Percentiles rank a stretch among this genome's conserved stretches.
Conservation (phyloP, 2,888 invertebrate species). For the Amorpha juglandis region DNA sequence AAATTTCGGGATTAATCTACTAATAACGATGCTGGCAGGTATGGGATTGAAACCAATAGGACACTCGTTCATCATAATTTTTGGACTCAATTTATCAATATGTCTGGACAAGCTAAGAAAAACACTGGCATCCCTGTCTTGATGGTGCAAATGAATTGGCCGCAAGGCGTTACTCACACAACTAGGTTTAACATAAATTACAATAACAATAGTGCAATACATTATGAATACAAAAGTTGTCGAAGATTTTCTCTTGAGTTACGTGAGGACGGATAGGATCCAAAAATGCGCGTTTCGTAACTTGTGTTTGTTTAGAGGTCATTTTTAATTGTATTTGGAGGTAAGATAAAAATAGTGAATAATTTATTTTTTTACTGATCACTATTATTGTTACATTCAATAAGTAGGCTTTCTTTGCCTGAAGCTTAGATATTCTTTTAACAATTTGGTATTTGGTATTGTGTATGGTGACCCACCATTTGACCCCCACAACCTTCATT, state of each 20-base stretch:
- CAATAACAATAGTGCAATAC: constrained; percentile 38
- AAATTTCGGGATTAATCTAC: too few relatives aligned
- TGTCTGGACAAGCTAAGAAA: neutral
- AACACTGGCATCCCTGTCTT: neutral
- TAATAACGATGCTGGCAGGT: too few relatives aligned
- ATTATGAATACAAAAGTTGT: constrained; percentile 26
- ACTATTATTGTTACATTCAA: neutral
- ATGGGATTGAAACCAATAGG: too few relatives aligned
- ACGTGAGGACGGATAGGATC: constrained; percentile 1
- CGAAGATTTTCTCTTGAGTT: constrained; percentile 17
- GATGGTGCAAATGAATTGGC: constrained; percentile 37
- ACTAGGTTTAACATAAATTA: constrained; percentile 40
- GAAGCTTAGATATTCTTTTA: too few relatives aligned
- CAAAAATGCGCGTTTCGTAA: neutral
- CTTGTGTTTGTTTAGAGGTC: constrained; percentile 2
- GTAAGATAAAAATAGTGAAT: neutral
- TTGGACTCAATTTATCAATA: too few relatives aligned
- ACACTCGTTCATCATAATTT: too few relatives aligned
- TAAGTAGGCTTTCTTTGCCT: too few relatives aligned
- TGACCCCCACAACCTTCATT: too few relatives aligned
- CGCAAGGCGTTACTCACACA: constrained; percentile 34
- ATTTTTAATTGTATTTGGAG: neutral
- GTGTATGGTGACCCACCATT: too few relatives aligned
- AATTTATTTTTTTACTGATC: neutral
- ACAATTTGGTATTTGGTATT: too few relatives aligned